Percentiles rank a stretch among this genome's conserved stretches.
phyloP scores from a whole-genome alignment of 2,888 invertebrate species.

The Orchesella flavescens region DNA sequence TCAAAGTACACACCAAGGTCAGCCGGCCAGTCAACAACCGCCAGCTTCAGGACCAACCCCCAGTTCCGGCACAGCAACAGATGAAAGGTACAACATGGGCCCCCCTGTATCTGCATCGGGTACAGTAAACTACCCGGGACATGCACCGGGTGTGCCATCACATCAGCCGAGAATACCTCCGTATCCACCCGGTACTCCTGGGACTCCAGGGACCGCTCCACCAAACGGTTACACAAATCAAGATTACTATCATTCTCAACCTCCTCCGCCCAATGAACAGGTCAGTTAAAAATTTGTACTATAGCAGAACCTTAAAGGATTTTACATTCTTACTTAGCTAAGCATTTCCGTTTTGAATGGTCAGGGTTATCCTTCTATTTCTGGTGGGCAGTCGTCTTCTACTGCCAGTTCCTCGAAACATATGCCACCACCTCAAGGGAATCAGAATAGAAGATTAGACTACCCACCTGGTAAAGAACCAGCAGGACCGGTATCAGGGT shows the following conservation, averaged over 20 bases:
- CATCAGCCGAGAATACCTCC: conserved; percentile 84
- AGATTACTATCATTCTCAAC: conserved; percentile 76
- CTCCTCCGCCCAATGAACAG: conserved; percentile 69
- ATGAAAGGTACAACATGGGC: conserved; percentile 63
- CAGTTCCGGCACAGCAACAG: conserved; percentile 58
- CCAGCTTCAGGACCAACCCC: conserved; percentile 63
- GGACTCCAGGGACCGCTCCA: conserved; percentile 55
- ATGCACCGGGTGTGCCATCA: conserved; percentile 75
- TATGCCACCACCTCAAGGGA: conserved; percentile 68
- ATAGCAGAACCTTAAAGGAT: too few species aligned
- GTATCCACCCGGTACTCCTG: conserved; percentile 84
- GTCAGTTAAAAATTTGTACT: conserved; percentile 41
- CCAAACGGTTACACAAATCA: conserved; percentile 73
- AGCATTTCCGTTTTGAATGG: not conserved
- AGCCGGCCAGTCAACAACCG: conserved; percentile 53
- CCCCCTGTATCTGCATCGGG: conserved; percentile 58
- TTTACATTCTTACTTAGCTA: too few species aligned
- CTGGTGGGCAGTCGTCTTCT: conserved; percentile 28
- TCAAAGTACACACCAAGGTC: conserved; percentile 52
- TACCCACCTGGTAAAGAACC: conserved; percentile 67
- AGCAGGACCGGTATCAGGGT: conserved; percentile 45
- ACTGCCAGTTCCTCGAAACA: conserved; percentile 66
- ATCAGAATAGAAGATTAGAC: conserved; percentile 65
- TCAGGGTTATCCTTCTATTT: conserved; percentile 68
- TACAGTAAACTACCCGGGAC: conserved; percentile 58